phyloP scores from a whole-genome alignment of 1,140 invertebrate genomes.

The Pseudomyrmex pallidus region DNA sequence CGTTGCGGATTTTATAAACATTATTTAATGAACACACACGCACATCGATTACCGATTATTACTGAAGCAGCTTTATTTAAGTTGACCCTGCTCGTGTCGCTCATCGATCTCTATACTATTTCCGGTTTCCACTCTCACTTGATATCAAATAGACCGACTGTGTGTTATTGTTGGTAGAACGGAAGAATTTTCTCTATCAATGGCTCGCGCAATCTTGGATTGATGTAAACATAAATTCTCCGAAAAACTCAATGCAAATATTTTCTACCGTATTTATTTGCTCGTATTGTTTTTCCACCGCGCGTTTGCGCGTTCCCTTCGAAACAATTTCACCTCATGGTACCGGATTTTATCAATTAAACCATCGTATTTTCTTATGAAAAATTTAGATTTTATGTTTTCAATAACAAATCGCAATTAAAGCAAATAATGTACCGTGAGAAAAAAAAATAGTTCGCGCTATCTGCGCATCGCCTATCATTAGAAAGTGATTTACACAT shows the following conservation, averaged over 20 bases:
- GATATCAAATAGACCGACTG: constrained; percentile 60
- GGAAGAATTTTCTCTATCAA: neutral
- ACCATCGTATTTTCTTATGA: constrained; percentile 33
- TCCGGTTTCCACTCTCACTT: constrained; percentile 69
- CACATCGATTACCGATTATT: constrained; percentile 65
- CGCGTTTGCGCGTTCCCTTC: constrained; percentile 18
- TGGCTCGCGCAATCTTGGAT: constrained; percentile 48
- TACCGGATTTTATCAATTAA: constrained; percentile 35
- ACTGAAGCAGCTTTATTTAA: constrained; percentile 57
- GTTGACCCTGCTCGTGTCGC: constrained; percentile 60
- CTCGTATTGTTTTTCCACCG: constrained; percentile 29
- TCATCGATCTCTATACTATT: constrained; percentile 67
- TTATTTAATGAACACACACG: constrained; percentile 55
- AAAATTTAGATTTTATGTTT: constrained; percentile 28
- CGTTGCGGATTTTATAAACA: constrained; percentile 60
- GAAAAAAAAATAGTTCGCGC: neutral
- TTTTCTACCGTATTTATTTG: constrained; percentile 36
- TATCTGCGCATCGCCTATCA: constrained; percentile 51
- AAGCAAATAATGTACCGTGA: neutral
- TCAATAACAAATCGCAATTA: constrained; percentile 43
- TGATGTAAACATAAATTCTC: constrained; percentile 56
- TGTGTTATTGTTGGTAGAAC: constrained; percentile 37
- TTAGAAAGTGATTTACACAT: constrained; percentile 60
- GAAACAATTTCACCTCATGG: constrained; percentile 22
- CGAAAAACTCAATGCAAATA: constrained; percentile 55